Evolutionary conservation across 1,140 invertebrate species (phyloP), one percentile per base, ranked within the genome.

Genomic region (Zelostemma sp.): DNA sequence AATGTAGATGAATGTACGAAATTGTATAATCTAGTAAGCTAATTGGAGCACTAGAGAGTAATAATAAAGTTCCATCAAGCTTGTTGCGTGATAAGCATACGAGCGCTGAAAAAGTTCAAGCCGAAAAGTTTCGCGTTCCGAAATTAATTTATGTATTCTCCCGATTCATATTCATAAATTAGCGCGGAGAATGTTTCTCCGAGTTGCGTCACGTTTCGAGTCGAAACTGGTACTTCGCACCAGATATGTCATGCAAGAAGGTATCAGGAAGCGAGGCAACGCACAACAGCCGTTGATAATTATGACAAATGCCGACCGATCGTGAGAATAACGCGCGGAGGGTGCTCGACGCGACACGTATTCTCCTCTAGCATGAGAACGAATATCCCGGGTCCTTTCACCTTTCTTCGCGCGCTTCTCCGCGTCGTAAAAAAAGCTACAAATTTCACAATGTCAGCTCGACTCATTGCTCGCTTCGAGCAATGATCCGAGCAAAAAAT

Each of bases 401-500:
- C 71, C 62, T 73, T 68, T 66, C 65, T 66, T 54, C 41, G 41
- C 14, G 41, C 17, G 14, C n/a, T 18, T 6, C 17, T 18, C 8
- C 40, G 45, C 62, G 33, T n/a, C 12, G 11, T 25, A 50, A 61
- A 56, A 69, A 59, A 64, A 38, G 53, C 17, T 41, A 15, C 51
- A 59, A 68, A 72, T 68, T 64, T 72, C 64, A 65, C 64, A 72
- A 72, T 64, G 64, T 58, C 61, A 47, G 45, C 56, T 59, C 54
- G 57, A 25, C 21, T 25, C 21, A 25, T 25, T 25, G 21, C 21
- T 49, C 16, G 25, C 62, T 64, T 50, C 28, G 17, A 45, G 56
- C 50, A 15, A 55, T 55, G 53, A 38, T 38, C 35, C 35, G 35
- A 43, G 35, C 33, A 38, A 60, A 57, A 58, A 41, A 62, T 45